Evolutionary conservation across 2,888 invertebrate genomes (phyloP).

Genomic region (Phragmatobia fuliginosa): DNA sequence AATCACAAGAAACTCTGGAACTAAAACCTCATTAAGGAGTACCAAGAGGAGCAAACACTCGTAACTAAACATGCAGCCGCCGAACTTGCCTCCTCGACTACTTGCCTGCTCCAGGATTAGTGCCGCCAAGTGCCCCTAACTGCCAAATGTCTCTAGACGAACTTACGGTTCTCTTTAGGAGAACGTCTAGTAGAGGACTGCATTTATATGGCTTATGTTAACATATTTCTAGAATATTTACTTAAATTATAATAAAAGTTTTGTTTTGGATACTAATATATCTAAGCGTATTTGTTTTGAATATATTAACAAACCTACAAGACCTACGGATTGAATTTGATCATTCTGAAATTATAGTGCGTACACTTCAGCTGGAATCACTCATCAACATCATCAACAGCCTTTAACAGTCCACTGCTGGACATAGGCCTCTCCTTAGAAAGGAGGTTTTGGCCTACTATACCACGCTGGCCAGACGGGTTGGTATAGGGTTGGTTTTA

Average conservation of each 20-base stretch:
- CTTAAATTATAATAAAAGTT: neutral
- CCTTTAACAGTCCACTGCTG: too few relatives aligned
- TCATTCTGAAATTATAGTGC: too few relatives aligned
- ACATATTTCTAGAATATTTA: neutral
- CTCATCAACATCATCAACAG: too few relatives aligned
- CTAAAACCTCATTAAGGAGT: neutral
- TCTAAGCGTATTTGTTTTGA: too few relatives aligned
- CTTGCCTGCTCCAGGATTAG: conserved; percentile 16
- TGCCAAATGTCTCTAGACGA: conserved; percentile 17
- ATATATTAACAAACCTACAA: too few relatives aligned
- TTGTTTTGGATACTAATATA: too few relatives aligned
- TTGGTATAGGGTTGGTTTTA: too few relatives aligned
- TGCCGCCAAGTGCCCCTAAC: conserved; percentile 16
- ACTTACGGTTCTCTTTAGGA: conserved; percentile 5
- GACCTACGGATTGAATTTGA: too few relatives aligned
- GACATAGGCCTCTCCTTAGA: too few relatives aligned
- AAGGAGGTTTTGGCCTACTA: too few relatives aligned
- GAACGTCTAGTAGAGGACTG: neutral
- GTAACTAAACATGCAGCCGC: conserved; percentile 39
- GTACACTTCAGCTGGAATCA: too few relatives aligned
- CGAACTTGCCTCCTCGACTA: conserved; percentile 14
- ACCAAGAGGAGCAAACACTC: conserved; percentile 28
- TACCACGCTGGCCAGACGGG: too few relatives aligned
- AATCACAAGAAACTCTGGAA: neutral
- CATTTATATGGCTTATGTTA: neutral